A percentile compares a stretch with the other conserved stretches of the same genome.
phyloP scores from a whole-genome alignment of 2,113 vertebrate species.

The Ciconia stormi region DNA sequence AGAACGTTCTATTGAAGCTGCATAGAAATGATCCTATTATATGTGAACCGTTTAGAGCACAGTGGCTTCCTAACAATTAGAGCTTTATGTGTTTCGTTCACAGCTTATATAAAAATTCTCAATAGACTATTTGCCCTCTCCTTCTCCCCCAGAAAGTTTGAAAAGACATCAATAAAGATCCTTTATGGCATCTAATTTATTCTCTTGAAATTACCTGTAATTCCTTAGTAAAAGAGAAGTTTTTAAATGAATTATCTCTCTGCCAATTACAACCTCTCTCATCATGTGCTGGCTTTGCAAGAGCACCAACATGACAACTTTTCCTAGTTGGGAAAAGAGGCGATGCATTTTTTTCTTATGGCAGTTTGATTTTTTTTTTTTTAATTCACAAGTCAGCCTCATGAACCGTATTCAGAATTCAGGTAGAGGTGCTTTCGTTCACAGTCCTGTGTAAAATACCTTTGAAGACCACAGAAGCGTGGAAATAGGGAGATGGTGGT shows the following conservation, averaged over 20 bases:
- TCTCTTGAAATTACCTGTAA: constrained; percentile 55
- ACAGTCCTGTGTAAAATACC: background rate
- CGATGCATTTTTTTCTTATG: background rate
- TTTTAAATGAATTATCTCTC: constrained; percentile 33
- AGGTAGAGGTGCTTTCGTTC: background rate
- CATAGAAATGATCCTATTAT: constrained; percentile 59
- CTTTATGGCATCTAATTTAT: constrained; percentile 54
- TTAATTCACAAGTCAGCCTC: background rate
- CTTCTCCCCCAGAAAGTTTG: constrained; percentile 34
- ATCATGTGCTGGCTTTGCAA: background rate
- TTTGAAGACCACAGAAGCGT: constrained; percentile 16
- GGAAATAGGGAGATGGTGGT: constrained; percentile 29
- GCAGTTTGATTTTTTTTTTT: background rate
- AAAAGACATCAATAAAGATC: constrained; percentile 49
- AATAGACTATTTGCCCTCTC: constrained; percentile 46
- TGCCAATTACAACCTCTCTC: constrained; percentile 1
- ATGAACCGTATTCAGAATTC: background rate
- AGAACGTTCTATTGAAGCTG: constrained; percentile 8
- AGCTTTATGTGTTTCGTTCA: constrained; percentile 57
- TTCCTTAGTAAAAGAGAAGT: constrained; percentile 37
- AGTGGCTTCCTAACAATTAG: constrained; percentile 59
- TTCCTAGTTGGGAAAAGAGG: background rate
- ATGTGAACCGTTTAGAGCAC: constrained; percentile 35
- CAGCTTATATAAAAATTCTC: constrained; percentile 63
- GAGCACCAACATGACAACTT: background rate